Conservation (phyloP, 1,140 invertebrate genomes). For the Stegodyphus mimosarum region DNA sequence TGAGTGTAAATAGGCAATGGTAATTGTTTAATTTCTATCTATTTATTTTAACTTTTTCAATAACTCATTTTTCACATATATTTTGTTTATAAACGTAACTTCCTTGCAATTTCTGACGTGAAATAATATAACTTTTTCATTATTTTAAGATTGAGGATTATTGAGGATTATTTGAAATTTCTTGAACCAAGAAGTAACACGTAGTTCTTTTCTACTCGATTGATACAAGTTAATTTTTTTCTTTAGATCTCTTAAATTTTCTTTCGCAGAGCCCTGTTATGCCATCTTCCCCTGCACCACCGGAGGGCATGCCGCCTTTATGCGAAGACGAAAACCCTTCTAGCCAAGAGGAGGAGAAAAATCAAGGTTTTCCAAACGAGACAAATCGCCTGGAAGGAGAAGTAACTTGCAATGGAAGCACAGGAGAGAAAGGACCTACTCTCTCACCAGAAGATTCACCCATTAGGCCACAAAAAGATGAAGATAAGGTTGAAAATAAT, state of each 20-base stretch:
- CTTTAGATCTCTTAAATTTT: background rate
- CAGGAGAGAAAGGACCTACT: background rate
- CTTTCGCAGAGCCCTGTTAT: constrained; percentile 21
- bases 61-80: no score
- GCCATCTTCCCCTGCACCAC: constrained; percentile 37
- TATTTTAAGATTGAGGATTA: no score
- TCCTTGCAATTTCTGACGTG: no score
- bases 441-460: background rate
- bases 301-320: constrained; percentile 39
- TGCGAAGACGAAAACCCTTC: constrained; percentile 24
- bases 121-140: no score
- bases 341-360: constrained; percentile 23
- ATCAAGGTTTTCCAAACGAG: no score
- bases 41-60: no score
- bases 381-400: background rate
- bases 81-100: no score
- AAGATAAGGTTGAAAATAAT: background rate
- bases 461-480: background rate
- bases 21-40: no score
- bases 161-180: no score
- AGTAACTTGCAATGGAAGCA: background rate
- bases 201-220: background rate
- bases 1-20: no score
- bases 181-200: no score
- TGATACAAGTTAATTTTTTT: background rate